Conservation (phyloP, 2,888 invertebrate genomes). For the Drosophila eohydei region DNA sequence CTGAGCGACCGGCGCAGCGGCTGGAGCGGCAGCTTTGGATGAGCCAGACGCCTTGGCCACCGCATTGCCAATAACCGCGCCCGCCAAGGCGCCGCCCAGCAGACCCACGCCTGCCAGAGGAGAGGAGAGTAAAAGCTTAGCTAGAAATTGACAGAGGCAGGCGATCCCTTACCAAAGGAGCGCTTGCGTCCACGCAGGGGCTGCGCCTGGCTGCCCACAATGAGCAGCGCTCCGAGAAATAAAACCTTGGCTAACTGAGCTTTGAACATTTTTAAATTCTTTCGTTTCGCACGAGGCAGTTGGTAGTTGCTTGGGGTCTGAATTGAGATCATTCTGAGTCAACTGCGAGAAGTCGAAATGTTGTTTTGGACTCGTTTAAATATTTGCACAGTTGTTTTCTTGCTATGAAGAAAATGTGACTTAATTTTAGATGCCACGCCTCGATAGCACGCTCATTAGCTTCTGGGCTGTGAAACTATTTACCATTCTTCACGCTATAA, state of each 20-base stretch:
- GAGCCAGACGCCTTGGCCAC: constrained; percentile 30
- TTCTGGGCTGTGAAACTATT: neutral
- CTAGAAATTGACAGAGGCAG: neutral
- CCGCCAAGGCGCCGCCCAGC: constrained; percentile 60
- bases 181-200: constrained; percentile 56
- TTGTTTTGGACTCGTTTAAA: constrained; percentile 28
- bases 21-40: constrained; percentile 28
- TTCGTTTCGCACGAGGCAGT: constrained; percentile 16
- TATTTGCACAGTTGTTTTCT: constrained; percentile 59
- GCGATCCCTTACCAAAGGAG: constrained; percentile 53
- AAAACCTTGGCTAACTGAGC: constrained; percentile 34
- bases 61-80: constrained; percentile 49
- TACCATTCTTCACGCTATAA: constrained; percentile 2
- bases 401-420: constrained; percentile 18
- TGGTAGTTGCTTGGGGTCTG: constrained; percentile 10
- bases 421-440: constrained; percentile 48
- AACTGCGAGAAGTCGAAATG: constrained; percentile 40
- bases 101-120: constrained; percentile 50
- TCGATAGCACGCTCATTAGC: constrained; percentile 23
- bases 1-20: constrained; percentile 43
- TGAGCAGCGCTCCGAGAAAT: constrained; percentile 42
- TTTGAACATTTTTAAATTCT: constrained; percentile 46
- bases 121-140: neutral
- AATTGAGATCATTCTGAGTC: constrained; percentile 29
- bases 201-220: constrained; percentile 36